Percentiles rank a stretch among this genome's conserved stretches.
phyloP scores from a whole-genome alignment of 2,797 vertebrate species.

The Protosalanx chinensis region DNA sequence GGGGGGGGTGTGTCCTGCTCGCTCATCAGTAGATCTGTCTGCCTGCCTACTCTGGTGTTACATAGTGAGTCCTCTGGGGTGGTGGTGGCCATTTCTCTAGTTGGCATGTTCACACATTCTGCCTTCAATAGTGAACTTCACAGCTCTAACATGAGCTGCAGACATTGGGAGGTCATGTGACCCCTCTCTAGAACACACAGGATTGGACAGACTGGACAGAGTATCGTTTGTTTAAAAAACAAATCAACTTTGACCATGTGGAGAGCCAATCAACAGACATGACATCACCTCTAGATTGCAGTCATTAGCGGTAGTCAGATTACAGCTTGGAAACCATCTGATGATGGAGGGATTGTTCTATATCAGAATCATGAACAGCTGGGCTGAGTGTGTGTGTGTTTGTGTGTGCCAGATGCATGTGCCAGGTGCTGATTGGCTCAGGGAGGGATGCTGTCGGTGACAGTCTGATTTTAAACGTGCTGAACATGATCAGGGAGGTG shows the following conservation, averaged over 20 bases:
- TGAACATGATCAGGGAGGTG: conserved; percentile 28
- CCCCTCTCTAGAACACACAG: not conserved
- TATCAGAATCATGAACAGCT: not conserved
- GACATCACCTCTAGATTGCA: too few relatives aligned
- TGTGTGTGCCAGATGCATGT: conserved; percentile 29
- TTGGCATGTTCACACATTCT: not conserved
- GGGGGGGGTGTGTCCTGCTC: too few relatives aligned
- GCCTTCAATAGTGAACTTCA: not conserved
- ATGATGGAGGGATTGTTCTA: too few relatives aligned
- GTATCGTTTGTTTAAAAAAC: too few relatives aligned
- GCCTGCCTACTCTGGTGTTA: too few relatives aligned
- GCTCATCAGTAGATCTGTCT: too few relatives aligned
- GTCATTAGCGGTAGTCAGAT: too few relatives aligned
- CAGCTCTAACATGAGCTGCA: not conserved
- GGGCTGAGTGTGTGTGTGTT: conserved; percentile 17
- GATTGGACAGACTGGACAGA: not conserved
- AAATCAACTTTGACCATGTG: too few relatives aligned
- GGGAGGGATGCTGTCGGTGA: conserved; percentile 14
- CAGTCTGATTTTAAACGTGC: not conserved
- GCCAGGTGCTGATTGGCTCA: conserved; percentile 26
- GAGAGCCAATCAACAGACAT: too few relatives aligned
- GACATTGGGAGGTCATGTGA: not conserved
- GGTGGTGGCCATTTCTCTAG: too few relatives aligned
- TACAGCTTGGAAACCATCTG: too few relatives aligned
- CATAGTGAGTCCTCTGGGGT: too few relatives aligned